Percentiles rank a stretch among this genome's conserved stretches.
Evolutionary conservation across 2,797 vertebrate genomes (phyloP).

Genomic region (Oryzias dopingdopingensis): DNA sequence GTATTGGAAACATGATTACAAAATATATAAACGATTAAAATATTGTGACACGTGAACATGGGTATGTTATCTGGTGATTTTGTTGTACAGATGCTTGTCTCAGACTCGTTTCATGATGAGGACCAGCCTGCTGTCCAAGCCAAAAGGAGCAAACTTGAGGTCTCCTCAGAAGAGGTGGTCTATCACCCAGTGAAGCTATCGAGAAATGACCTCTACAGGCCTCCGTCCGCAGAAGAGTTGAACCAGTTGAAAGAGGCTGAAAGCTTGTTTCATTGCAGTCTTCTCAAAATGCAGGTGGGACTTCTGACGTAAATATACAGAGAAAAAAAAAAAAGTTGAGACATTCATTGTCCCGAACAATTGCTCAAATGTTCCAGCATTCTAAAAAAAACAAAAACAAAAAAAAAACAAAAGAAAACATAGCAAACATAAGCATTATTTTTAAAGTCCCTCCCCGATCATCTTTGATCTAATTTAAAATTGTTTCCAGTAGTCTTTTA

Average conservation of each 20-base stretch:
- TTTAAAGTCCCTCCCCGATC: too few species aligned
- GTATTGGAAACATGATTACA: too few species aligned
- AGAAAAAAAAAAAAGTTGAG: background rate
- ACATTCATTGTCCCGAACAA: too few species aligned
- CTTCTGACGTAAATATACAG: background rate
- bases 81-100: slow-evolving; percentile 50
- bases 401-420: too few species aligned
- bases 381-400: too few species aligned
- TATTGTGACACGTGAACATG: background rate
- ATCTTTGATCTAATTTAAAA: too few species aligned
- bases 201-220: slow-evolving; percentile 85
- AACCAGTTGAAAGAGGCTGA: slow-evolving; percentile 91
- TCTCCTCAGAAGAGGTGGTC: slow-evolving; percentile 27
- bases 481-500: too few species aligned
- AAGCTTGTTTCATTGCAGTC: slow-evolving; percentile 91
- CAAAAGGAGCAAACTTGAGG: slow-evolving; percentile 66
- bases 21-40: background rate
- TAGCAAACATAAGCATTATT: too few species aligned
- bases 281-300: slow-evolving; percentile 93
- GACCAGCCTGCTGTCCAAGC: slow-evolving; percentile 28
- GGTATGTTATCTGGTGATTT: background rate
- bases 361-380: too few species aligned
- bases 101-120: slow-evolving; percentile 22
- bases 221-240: slow-evolving; percentile 90
- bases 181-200: slow-evolving; percentile 83